phyloP scores from a whole-genome alignment of 1,140 invertebrate genomes.

The Drosophila paulistorum region DNA sequence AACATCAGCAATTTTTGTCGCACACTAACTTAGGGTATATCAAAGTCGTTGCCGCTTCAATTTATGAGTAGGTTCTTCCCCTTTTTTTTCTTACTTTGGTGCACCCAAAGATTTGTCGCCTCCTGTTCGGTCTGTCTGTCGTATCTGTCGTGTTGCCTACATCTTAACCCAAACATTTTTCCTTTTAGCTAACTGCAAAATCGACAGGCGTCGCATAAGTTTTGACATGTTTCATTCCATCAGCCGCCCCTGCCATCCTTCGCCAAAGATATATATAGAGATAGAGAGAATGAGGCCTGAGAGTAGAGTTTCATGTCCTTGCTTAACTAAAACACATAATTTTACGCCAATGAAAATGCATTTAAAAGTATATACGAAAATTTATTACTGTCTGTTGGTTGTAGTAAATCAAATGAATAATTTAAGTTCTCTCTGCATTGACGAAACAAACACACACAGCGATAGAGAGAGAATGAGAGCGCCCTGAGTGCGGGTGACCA shows the following conservation, averaged over 20 bases:
- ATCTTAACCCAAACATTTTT: conserved; percentile 32
- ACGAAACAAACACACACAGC: background rate
- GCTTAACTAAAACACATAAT: conserved; percentile 41
- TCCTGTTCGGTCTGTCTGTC: conserved; percentile 49
- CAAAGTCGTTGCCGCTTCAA: background rate
- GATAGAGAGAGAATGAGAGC: conserved; percentile 14
- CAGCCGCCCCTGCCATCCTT: background rate
- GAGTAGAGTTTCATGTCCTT: conserved; percentile 72
- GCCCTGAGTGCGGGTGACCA: too few relatives aligned
- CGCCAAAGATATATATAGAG: too few relatives aligned
- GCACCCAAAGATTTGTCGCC: conserved; percentile 43
- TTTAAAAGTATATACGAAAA: conserved; percentile 52
- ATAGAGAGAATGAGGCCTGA: conserved; percentile 49
- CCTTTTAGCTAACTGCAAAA: conserved; percentile 55
- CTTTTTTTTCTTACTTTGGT: background rate
- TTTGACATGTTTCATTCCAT: conserved; percentile 69
- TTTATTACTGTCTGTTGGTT: conserved; percentile 51
- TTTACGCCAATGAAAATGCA: conserved; percentile 47
- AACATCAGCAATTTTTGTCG: too few relatives aligned
- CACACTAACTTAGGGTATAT: background rate
- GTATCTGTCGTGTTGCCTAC: conserved; percentile 43
- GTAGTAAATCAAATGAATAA: conserved; percentile 60
- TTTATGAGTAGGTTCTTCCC: background rate
- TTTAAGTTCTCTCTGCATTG: conserved; percentile 48
- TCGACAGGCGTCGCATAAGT: conserved; percentile 71